Evolutionary conservation across 2,888 invertebrate genomes (phyloP).

Genomic region (Busseola fusca): DNA sequence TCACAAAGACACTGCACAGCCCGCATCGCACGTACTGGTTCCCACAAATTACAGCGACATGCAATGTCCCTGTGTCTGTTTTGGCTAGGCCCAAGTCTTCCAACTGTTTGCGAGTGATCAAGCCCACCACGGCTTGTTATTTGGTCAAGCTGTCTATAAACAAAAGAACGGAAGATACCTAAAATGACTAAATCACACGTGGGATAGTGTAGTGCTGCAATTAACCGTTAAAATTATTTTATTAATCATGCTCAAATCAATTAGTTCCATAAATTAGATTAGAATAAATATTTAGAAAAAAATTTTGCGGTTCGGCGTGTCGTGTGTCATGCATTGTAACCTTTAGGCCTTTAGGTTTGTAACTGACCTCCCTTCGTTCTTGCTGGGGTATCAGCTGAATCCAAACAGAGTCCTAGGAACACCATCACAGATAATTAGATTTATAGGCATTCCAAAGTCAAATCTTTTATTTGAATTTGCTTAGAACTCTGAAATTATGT

Average conservation of each 20-base stretch:
- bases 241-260: constrained; percentile 38
- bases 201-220: constrained; percentile 47
- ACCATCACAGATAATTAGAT: constrained; percentile 53
- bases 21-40: not conserved
- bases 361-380: constrained; percentile 65
- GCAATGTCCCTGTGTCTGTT: not conserved
- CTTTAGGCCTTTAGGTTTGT: constrained; percentile 18
- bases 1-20: not conserved
- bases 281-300: constrained; percentile 1
- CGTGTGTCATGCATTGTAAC: constrained; percentile 61
- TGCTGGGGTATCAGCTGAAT: constrained; percentile 75
- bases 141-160: not conserved
- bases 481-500: not conserved
- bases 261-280: not conserved
- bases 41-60: not conserved
- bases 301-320: constrained; percentile 29
- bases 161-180: constrained; percentile 7
- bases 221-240: constrained; percentile 10
- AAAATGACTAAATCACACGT: constrained; percentile 49
- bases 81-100: not conserved
- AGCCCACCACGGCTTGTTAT: not conserved
- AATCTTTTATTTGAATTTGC: not conserved
- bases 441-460: constrained; percentile 1
- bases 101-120: not conserved
- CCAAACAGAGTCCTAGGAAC: constrained; percentile 82